phyloP scores from a whole-genome alignment of 92 coral and sea anemone species.

The Porites divaricata region DNA sequence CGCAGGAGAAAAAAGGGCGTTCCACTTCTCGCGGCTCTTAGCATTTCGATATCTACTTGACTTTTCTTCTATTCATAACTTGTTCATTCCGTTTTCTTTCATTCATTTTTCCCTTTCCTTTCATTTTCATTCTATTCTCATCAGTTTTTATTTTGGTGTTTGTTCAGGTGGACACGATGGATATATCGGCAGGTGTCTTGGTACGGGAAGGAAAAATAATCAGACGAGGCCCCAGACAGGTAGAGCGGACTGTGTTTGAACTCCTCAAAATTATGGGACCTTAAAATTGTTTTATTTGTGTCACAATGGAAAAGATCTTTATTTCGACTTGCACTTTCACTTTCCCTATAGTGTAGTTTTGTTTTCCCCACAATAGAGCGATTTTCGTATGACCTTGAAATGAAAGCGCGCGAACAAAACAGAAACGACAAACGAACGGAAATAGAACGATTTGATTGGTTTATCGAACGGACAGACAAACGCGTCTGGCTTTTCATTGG shows the following conservation, averaged over 20 bases:
- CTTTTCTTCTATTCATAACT: too few species aligned
- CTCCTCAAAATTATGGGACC: neutral
- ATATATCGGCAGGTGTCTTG: constrained; percentile 90
- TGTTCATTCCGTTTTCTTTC: too few species aligned
- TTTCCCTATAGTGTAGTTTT: too few species aligned
- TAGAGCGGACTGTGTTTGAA: constrained; percentile 6
- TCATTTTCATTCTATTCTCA: neutral
- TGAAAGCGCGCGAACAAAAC: too few species aligned
- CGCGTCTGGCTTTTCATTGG: too few species aligned
- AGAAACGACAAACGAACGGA: too few species aligned
- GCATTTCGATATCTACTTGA: neutral
- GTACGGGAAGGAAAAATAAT: constrained; percentile 88
- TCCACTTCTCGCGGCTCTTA: neutral
- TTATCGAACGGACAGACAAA: too few species aligned
- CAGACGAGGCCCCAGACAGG: constrained; percentile 90
- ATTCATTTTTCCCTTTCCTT: neutral
- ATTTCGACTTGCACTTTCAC: too few species aligned
- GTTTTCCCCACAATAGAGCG: too few species aligned
- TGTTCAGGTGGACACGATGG: constrained; percentile 90
- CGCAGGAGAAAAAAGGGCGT: too few species aligned
- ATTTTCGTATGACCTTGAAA: too few species aligned
- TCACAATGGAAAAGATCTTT: neutral
- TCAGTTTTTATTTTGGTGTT: neutral
- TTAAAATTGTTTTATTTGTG: neutral
- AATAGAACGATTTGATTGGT: too few species aligned